Evolutionary conservation across 2,888 invertebrate species (phyloP).

Genomic region (Lottia gigantea): DNA sequence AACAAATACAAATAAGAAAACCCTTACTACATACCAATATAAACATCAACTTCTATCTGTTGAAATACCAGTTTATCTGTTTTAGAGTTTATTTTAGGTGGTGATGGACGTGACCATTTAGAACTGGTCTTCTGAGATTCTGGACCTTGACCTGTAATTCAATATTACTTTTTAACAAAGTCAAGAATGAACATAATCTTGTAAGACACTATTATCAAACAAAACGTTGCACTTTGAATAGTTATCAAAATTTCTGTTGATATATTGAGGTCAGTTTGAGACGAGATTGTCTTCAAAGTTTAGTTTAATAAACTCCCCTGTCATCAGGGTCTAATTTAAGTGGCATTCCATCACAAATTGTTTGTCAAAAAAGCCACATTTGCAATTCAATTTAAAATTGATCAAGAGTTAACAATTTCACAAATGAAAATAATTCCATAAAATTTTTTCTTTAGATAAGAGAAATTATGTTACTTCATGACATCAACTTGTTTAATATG

Average conservation of each 20-base stretch:
- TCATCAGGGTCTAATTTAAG: too few relatives aligned
- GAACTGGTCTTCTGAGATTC: slow-evolving; percentile 40
- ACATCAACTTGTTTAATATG: too few relatives aligned
- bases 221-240: background rate
- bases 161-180: background rate
- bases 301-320: too few relatives aligned
- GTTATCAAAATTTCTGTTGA: too few relatives aligned
- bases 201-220: background rate
- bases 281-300: too few relatives aligned
- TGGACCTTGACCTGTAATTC: slow-evolving; percentile 49
- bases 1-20: too few relatives aligned
- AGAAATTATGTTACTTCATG: background rate
- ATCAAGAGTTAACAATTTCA: too few relatives aligned
- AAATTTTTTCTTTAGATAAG: background rate
- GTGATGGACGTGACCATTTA: slow-evolving; percentile 80
- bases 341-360: too few relatives aligned
- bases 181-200: background rate
- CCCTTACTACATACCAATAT: slow-evolving; percentile 72
- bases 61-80: slow-evolving; percentile 84
- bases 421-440: background rate
- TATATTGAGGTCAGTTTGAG: too few relatives aligned
- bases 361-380: too few relatives aligned
- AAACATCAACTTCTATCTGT: slow-evolving; percentile 93
- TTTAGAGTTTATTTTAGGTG: slow-evolving; percentile 76
- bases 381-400: too few relatives aligned